Percentiles rank a stretch among this genome's conserved stretches.
Evolutionary conservation across 2,797 vertebrate species (phyloP).

Genomic region (Acrocephalus scirpaceus): DNA sequence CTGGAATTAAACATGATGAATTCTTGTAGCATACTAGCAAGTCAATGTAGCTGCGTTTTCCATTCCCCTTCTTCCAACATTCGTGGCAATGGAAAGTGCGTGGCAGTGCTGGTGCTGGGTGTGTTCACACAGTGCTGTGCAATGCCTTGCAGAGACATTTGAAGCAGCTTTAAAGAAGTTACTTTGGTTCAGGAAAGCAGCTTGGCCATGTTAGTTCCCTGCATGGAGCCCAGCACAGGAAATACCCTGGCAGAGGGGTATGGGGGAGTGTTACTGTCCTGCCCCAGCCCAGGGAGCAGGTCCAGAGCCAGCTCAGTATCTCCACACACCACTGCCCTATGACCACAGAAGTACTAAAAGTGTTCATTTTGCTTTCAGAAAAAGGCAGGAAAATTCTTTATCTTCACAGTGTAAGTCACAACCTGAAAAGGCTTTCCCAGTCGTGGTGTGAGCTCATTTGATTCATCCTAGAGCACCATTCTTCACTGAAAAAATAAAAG

Average conservation of each 20-base stretch:
- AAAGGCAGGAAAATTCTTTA: background rate
- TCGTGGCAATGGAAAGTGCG: background rate
- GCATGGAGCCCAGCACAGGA: background rate
- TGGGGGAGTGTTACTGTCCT: rapidly evolving
- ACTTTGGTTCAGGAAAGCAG: background rate
- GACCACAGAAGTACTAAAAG: background rate
- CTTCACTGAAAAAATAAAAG: background rate
- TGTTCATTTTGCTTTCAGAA: background rate
- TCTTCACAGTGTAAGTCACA: background rate
- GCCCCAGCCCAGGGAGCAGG: background rate
- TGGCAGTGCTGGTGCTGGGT: background rate
- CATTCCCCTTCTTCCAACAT: background rate
- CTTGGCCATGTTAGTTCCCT: rapidly evolving
- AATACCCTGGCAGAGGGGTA: background rate
- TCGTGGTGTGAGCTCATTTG: background rate
- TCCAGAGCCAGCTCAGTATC: background rate
- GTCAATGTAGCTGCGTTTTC: background rate
- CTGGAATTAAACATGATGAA: background rate
- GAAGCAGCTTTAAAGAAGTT: background rate
- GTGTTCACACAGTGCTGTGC: background rate
- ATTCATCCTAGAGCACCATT: background rate
- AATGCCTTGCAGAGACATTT: background rate
- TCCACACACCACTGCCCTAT: rapidly evolving
- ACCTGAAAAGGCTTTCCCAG: background rate
- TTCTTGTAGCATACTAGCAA: background rate